Conservation (phyloP, 1,140 invertebrate genomes). For the Hycleus phaleratus region DNA sequence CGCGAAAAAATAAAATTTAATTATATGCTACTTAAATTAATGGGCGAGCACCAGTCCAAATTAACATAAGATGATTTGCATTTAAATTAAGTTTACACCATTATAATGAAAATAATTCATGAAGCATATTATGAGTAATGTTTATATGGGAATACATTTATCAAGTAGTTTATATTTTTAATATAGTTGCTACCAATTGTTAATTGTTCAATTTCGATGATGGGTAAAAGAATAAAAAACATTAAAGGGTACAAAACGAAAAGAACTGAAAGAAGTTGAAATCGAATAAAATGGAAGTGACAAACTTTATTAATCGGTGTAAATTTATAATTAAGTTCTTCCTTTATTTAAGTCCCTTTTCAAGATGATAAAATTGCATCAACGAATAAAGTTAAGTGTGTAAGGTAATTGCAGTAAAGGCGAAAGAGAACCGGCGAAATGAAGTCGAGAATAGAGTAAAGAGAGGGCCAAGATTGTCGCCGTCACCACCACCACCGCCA, state of each 20-base stretch:
- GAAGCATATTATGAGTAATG: conserved; percentile 32
- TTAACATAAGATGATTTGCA: conserved; percentile 43
- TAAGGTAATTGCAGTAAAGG: conserved; percentile 14
- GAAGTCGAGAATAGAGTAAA: conserved; percentile 1
- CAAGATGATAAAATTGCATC: conserved; percentile 14
- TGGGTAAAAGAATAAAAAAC: background rate
- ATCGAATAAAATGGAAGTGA: background rate
- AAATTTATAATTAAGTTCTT: conserved; percentile 9
- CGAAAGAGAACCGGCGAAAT: conserved; percentile 1
- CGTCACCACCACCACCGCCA: background rate
- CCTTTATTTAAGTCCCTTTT: conserved; percentile 8
- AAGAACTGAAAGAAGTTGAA: background rate
- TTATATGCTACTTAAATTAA: conserved; percentile 43
- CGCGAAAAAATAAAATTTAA: conserved; percentile 40
- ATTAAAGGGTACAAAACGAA: background rate
- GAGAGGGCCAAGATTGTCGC: background rate
- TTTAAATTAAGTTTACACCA: conserved; percentile 43
- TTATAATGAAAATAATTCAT: conserved; percentile 40
- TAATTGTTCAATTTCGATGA: too few species aligned
- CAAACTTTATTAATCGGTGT: conserved; percentile 8
- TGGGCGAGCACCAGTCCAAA: conserved; percentile 37
- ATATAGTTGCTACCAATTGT: too few species aligned
- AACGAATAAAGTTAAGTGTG: conserved; percentile 19
- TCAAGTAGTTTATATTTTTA: conserved; percentile 9
- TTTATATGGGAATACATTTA: conserved; percentile 29